Percentiles rank a stretch among this genome's conserved stretches.
phyloP scores from a whole-genome alignment of 2,113 vertebrate species.

The Noctilio leporinus region DNA sequence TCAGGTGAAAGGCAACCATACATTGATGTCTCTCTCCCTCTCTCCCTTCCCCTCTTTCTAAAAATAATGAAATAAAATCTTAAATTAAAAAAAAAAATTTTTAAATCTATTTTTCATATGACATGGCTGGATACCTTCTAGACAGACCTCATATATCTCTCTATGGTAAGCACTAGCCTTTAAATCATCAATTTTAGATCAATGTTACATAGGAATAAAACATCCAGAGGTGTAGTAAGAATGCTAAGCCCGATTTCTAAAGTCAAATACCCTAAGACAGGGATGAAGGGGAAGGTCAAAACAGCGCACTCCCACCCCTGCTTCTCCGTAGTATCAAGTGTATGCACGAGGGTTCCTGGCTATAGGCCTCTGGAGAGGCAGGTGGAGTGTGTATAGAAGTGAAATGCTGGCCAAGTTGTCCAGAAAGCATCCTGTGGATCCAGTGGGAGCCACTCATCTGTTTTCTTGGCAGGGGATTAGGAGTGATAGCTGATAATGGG shows the following conservation, averaged over 20 bases:
- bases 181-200: background rate
- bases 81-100: too few relatives aligned
- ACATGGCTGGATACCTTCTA: too few relatives aligned
- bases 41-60: too few relatives aligned
- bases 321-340: background rate
- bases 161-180: background rate
- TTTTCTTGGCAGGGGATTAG: slow-evolving; percentile 33
- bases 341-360: background rate
- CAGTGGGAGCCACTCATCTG: slow-evolving; percentile 35
- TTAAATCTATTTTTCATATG: too few relatives aligned
- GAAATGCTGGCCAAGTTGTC: slow-evolving; percentile 40
- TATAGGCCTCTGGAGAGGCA: background rate
- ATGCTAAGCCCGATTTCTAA: background rate
- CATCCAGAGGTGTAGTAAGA: background rate
- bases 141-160: background rate
- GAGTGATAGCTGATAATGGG: slow-evolving; percentile 56
- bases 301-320: background rate
- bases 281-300: slow-evolving; percentile 15
- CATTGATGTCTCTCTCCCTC: too few relatives aligned
- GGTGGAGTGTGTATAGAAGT: background rate
- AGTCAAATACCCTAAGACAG: slow-evolving; percentile 24
- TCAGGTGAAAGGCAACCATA: too few relatives aligned
- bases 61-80: too few relatives aligned
- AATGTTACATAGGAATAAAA: background rate
- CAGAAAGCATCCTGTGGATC: slow-evolving; percentile 46